A percentile compares a stretch with the other conserved stretches of the same genome.
Evolutionary conservation across 2,888 invertebrate species (phyloP).

Genomic region (Conops quadrifasciatus): DNA sequence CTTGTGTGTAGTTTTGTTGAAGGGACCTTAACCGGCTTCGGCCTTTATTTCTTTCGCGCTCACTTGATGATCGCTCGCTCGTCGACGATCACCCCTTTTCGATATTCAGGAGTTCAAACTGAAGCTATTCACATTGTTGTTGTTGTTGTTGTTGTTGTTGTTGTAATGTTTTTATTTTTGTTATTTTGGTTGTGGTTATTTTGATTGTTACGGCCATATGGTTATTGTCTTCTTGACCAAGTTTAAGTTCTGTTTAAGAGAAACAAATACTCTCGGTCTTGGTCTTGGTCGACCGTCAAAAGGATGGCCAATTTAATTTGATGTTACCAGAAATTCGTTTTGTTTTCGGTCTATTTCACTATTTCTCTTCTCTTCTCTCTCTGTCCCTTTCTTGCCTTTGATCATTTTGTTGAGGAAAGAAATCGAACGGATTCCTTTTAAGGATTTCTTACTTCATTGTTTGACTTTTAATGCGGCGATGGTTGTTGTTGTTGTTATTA

Average conservation of each 20-base stretch:
- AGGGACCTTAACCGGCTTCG: too few species aligned
- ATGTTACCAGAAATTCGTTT: background rate
- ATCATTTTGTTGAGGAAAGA: background rate
- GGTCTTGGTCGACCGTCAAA: slow-evolving; percentile 14
- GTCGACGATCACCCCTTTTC: too few species aligned
- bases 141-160: background rate
- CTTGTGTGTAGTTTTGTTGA: too few species aligned
- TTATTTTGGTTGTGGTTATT: background rate
- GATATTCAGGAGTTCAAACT: too few species aligned
- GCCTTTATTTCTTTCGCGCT: too few species aligned
- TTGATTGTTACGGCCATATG: background rate
- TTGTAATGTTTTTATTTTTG: background rate
- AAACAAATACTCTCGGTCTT: background rate
- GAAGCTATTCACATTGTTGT: too few species aligned
- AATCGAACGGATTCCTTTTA: background rate
- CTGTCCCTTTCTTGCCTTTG: background rate
- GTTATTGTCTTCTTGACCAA: slow-evolving; percentile 11
- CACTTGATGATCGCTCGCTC: too few species aligned
- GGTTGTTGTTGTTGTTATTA: background rate
- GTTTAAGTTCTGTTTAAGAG: slow-evolving; percentile 17
- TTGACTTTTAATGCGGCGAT: background rate
- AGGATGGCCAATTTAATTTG: slow-evolving; percentile 35
- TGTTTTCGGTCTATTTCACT: background rate
- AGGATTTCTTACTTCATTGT: slow-evolving; percentile 8
- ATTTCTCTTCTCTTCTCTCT: background rate